A percentile compares a stretch with the other conserved stretches of the same genome.
These are phyloP conservation scores for Sander lucioperca DNA, from an alignment of 2,113 vertebrate genomes.

Conservation along the genomic window DNA sequence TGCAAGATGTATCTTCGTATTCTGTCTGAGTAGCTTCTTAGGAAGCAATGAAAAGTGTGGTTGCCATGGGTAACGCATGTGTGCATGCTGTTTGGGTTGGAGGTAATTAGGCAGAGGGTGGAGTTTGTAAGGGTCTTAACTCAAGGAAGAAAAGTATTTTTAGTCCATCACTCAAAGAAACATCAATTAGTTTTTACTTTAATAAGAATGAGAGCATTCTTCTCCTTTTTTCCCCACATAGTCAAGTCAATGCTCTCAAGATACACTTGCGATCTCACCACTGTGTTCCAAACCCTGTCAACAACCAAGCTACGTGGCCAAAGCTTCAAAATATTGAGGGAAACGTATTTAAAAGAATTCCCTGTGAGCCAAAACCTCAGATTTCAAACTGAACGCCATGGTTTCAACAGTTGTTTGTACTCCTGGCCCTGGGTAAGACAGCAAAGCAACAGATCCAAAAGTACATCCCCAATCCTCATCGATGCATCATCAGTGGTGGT, in stretches of 20 bases:
- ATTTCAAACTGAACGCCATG: too few relatives aligned
- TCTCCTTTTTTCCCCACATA: neutral
- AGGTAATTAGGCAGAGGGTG: slow-evolving; percentile 33
- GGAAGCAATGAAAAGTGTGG: slow-evolving; percentile 18
- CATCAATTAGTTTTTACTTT: neutral
- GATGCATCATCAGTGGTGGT: neutral
- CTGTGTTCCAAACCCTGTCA: neutral
- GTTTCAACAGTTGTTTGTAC: too few relatives aligned
- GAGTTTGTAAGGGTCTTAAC: slow-evolving; percentile 2
- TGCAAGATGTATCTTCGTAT: slow-evolving; percentile 20
- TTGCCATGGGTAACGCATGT: slow-evolving; percentile 51
- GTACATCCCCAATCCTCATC: neutral
- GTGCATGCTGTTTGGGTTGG: slow-evolving; percentile 27
- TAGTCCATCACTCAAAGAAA: slow-evolving; percentile 1
- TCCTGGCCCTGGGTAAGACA: neutral
- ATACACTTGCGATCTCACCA: neutral
- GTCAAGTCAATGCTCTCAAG: slow-evolving; percentile 1
- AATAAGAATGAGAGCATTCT: neutral
- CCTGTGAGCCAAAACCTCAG: too few relatives aligned
- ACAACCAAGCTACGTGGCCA: neutral
- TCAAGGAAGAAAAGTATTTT: neutral
- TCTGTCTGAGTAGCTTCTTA: slow-evolving; percentile 15
- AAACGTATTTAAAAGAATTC: too few relatives aligned
- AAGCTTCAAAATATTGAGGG: too few relatives aligned
- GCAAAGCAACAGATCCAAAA: neutral